These are phyloP conservation scores for Sisor rabdophorus DNA, from an alignment of 2,113 vertebrate genomes.

Conservation along the genomic window DNA sequence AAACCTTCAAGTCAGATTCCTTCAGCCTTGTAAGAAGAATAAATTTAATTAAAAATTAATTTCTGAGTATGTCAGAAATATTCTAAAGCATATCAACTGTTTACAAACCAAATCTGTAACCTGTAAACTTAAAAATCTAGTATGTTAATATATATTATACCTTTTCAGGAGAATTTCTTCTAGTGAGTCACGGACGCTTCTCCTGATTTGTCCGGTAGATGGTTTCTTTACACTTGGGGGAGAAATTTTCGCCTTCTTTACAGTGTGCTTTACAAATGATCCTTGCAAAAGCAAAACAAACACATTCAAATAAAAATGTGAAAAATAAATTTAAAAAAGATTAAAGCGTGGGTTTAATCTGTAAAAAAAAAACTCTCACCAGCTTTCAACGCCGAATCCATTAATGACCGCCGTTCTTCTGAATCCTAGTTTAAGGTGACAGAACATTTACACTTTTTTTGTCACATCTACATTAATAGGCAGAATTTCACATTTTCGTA, in stretches of 20 bases:
- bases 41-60: background rate
- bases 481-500: constrained; percentile 5
- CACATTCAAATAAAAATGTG: background rate
- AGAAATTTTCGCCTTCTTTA: constrained; percentile 75
- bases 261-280: constrained; percentile 73
- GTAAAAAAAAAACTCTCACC: constrained; percentile 51
- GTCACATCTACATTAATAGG: background rate
- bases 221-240: constrained; percentile 82
- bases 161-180: constrained; percentile 93
- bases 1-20: constrained; percentile 85
- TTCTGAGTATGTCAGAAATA: too few relatives aligned
- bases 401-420: constrained; percentile 57
- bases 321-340: too few relatives aligned
- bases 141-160: constrained; percentile 55
- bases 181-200: constrained; percentile 89
- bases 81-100: too few relatives aligned
- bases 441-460: background rate
- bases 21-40: constrained; percentile 72
- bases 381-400: constrained; percentile 59
- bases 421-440: constrained; percentile 57
- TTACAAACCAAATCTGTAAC: too few relatives aligned
- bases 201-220: constrained; percentile 89
- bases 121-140: background rate
- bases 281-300: constrained; percentile 65
- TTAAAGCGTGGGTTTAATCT: too few relatives aligned